Evolutionary conservation across 2,797 vertebrate species (phyloP).

Genomic region (Gobionotothen gibberifrons): DNA sequence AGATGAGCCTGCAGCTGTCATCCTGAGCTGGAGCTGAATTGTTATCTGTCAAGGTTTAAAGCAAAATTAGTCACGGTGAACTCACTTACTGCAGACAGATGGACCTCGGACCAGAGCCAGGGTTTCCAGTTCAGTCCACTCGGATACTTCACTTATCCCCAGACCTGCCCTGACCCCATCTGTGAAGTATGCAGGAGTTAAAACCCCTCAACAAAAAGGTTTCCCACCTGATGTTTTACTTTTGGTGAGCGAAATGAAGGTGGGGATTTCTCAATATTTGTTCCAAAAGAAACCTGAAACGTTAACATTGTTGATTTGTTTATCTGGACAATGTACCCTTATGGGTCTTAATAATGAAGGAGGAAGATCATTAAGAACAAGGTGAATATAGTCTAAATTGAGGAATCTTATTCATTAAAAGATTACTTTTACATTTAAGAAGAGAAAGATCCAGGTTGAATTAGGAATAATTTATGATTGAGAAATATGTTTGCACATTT

Average conservation of each 20-base stretch:
- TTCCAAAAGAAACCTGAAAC: neutral
- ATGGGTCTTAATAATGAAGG: no score
- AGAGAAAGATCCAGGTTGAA: neutral
- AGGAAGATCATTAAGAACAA: no score
- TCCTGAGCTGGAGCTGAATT: neutral
- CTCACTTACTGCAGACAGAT: conserved; percentile 23
- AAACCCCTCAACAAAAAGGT: neutral
- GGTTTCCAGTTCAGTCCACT: neutral
- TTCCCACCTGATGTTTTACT: neutral
- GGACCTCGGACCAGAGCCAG: conserved; percentile 16
- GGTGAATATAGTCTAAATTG: neutral
- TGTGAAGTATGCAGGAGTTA: neutral
- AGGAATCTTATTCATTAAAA: neutral
- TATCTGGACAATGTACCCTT: no score
- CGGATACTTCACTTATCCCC: conserved; percentile 10
- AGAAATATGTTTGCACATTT: neutral
- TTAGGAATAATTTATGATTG: neutral
- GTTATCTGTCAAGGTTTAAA: conserved; percentile 14
- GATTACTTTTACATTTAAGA: neutral
- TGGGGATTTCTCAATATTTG: neutral
- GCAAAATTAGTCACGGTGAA: conserved; percentile 3
- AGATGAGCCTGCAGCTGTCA: conserved; percentile 28
- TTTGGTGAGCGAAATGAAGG: neutral
- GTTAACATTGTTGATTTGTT: neutral
- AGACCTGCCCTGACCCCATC: neutral